Evolutionary conservation across 1,140 invertebrate species (phyloP).

Genomic region (Pseudomyrmex concolor): DNA sequence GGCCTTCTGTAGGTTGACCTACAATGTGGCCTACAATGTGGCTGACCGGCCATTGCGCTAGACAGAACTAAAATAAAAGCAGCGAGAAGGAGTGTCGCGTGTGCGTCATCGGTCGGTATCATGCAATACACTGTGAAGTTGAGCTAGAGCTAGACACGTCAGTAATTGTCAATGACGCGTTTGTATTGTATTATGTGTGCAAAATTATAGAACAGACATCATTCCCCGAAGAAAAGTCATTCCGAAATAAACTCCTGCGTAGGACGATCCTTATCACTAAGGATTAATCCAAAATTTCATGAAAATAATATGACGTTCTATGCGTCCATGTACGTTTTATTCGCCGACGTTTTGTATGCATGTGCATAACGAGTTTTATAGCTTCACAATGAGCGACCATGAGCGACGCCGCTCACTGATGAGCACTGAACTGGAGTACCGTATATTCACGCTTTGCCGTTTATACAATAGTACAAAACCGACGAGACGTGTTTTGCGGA

Average conservation of each 20-base stretch:
- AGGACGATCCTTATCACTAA: neutral
- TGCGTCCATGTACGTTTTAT: neutral
- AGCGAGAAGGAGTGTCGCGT: neutral
- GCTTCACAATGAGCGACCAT: neutral
- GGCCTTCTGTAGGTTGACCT: conserved; percentile 60
- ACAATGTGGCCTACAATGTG: conserved; percentile 67
- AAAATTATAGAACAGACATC: neutral
- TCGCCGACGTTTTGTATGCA: no score
- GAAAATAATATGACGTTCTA: neutral
- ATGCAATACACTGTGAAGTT: conserved; percentile 9
- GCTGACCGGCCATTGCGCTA: conserved; percentile 40
- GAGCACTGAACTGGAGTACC: neutral
- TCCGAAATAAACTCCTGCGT: neutral
- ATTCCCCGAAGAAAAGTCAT: neutral
- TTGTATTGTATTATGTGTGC: neutral
- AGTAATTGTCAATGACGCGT: neutral
- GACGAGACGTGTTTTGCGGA: no score
- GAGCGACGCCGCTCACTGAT: neutral
- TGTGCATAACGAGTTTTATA: neutral
- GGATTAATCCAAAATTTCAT: neutral
- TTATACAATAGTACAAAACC: no score
- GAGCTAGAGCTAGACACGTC: conserved; percentile 32
- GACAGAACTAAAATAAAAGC: conserved; percentile 36
- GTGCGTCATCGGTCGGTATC: conserved; percentile 33
- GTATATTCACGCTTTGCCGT: neutral